Base-by-base conservation (phyloP, 2,888 invertebrate species). In the Eupithecia insigniata region DNA sequence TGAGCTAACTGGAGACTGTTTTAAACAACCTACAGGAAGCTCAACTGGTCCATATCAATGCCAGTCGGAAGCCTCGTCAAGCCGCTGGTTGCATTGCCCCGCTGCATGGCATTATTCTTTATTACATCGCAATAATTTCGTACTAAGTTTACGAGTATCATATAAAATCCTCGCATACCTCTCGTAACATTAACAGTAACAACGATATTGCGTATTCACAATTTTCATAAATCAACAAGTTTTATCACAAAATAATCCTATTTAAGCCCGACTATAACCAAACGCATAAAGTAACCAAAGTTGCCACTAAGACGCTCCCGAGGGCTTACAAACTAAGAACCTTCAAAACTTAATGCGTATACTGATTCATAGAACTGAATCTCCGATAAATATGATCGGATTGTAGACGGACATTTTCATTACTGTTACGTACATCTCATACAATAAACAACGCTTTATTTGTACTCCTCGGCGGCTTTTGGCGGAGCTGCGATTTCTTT, bases 311-410 rank as follows among this genome's bases (percentile, higher is more conserved):
- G 74, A 51, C 39, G 67, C 62, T 74, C 74, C 68, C 66, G 10
- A 55, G 70, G 67, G 76, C 70, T 70, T 74, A 69, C 69, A 58
- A 76, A 70, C 72, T 76, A 74, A 76, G 71, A 69, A 68, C 66
- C 66, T 62, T 28, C 30, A 32, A 12, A 43, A 67, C 43, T 65
- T 22, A 58, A 26, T 36, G 55, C 1, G 14, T 66, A 26, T 26
- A 58, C 6, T 30, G 3, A 64, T 3, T 34, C 34, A 16, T 68
- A 73, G 73, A 70, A 36, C 36, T 65, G 70, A 67, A 22, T 64
- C 69, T 60, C 58, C 6, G 8, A 32, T 30, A 61, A 18, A 43
- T 16, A 39, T 39, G 0, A 30, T 4, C 2, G 14, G 18, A 34
- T n/a, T 18, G 62, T 36, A 22, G 10, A 34, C n/a, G 18, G 18